Conservation (phyloP, 2,113 vertebrate species). For the Pomatorhinus ruficollis region DNA sequence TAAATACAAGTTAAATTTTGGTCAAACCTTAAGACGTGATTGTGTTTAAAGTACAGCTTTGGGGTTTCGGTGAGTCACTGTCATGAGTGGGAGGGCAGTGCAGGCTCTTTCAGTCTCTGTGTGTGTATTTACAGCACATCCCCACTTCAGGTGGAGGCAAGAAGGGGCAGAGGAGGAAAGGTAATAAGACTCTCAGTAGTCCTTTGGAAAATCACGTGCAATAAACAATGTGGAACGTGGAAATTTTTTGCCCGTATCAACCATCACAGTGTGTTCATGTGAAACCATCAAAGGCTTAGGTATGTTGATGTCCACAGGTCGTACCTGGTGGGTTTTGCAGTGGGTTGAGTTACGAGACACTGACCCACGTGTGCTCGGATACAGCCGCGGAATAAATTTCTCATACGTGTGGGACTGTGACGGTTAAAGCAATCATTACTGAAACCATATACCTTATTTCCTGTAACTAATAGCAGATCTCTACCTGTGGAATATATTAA, state of each 20-base stretch:
- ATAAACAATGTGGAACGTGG: not conserved
- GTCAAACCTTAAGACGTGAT: constrained; percentile 9
- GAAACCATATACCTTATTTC: constrained; percentile 71
- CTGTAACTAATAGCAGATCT: constrained; percentile 63
- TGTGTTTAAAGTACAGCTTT: constrained; percentile 60
- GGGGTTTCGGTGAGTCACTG: constrained; percentile 80
- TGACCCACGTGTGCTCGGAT: constrained; percentile 37
- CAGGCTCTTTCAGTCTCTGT: constrained; percentile 65
- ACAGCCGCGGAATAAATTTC: constrained; percentile 65
- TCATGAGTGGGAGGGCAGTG: constrained; percentile 60
- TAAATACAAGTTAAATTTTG: constrained; percentile 55
- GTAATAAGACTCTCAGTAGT: not conserved
- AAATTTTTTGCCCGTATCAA: not conserved
- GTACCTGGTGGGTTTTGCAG: constrained; percentile 36
- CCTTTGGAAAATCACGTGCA: constrained; percentile 17
- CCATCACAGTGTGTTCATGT: not conserved
- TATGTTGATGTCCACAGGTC: not conserved
- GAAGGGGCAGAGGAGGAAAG: not conserved
- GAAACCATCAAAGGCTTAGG: not conserved
- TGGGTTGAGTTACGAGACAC: not conserved
- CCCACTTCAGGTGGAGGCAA: not conserved
- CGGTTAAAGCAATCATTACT: constrained; percentile 63
- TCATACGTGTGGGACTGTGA: constrained; percentile 74
- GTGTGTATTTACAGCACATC: not conserved
- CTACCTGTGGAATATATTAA: constrained; percentile 72